Base-by-base conservation (phyloP, 2,113 vertebrate species). In the Amblyopsis rosae region DNA sequence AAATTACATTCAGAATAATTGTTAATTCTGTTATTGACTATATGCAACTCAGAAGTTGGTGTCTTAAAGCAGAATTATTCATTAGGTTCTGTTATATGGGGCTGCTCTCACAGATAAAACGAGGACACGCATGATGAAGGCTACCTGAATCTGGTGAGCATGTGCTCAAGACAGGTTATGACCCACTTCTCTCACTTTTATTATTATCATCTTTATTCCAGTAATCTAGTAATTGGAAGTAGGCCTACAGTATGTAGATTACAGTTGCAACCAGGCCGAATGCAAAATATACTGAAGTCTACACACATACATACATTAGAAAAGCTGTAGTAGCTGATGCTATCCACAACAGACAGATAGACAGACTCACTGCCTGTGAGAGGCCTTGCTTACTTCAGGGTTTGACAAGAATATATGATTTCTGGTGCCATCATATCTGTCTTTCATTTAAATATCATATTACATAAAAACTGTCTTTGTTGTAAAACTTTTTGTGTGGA, bases 361-460 rank as follows among this genome's bases (percentile, higher is more conserved):
- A 32, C 16, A 66, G 53, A 48, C 16, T 66, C 47, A 53, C 50
- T 26, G 48, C 35, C 17, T 56, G 70, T 41, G 5, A 41, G 7
- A 41, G 7, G 35, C 35, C 35, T 41, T 41, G 35, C 35, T 41
- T 5, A 41, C 19, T 9, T 32, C 47, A 32, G 64, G 26, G 5
- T 1, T 68, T 51, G 76, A 81, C 76, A 1, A 68, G 67, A 86
- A 84, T 76, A 76, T 62, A 75, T 68, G 80, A 60, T 65, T 41
- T 57, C 72, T 78, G 86, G 55, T 8, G 51, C 62, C 3, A 67
- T 81, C 80, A 77, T 77, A 54, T 10, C 75, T 59, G 73, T 68
- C 66, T 12, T 6, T 79, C 76, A 65, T 66, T 80, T 58, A 55
- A 75, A 69, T 65, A 77, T 59, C 48, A 48, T 12, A 16, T 65